Conservation (phyloP, 2,113 vertebrate genomes). For the Ivindomyrus marchei region DNA sequence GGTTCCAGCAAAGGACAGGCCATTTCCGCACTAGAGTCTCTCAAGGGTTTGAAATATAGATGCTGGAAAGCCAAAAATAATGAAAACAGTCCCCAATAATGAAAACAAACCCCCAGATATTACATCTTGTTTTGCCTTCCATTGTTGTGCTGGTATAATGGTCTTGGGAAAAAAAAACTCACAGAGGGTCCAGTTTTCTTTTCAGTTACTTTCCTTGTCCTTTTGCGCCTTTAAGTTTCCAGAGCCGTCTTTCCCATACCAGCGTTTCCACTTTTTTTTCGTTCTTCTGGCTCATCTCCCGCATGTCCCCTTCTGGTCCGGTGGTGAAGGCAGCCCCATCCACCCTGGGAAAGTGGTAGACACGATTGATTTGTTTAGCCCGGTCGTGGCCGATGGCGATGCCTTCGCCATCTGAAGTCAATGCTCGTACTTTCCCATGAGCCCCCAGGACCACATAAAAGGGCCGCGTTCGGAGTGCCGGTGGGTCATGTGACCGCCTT, state of each 20-base stretch:
- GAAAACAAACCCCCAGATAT: not conserved
- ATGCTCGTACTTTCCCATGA: constrained; percentile 18
- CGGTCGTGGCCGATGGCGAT: not conserved
- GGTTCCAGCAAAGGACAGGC: not conserved
- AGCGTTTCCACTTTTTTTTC: no score
- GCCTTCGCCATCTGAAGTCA: not conserved
- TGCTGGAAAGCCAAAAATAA: not conserved
- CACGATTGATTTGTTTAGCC: not conserved
- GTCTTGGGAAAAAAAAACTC: not conserved
- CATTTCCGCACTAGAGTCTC: not conserved
- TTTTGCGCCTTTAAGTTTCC: not conserved
- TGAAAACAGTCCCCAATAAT: not conserved
- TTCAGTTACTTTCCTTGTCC: not conserved
- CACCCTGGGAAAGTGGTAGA: not conserved
- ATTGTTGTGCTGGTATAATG: not conserved
- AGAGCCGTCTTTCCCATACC: not conserved
- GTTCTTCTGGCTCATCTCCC: not conserved
- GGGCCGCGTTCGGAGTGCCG: constrained; percentile 5
- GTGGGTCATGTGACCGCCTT: constrained; percentile 3
- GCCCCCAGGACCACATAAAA: constrained; percentile 22
- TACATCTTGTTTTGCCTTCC: not conserved
- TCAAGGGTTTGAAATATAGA: not conserved
- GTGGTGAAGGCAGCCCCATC: not conserved
- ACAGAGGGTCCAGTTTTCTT: not conserved
- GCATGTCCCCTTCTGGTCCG: not conserved